Evolutionary conservation across 35 echinoderm and acorn worm species (phyloP), one percentile per base, ranked within the genome.

Genomic region (Heliocidaris tuberculata): DNA sequence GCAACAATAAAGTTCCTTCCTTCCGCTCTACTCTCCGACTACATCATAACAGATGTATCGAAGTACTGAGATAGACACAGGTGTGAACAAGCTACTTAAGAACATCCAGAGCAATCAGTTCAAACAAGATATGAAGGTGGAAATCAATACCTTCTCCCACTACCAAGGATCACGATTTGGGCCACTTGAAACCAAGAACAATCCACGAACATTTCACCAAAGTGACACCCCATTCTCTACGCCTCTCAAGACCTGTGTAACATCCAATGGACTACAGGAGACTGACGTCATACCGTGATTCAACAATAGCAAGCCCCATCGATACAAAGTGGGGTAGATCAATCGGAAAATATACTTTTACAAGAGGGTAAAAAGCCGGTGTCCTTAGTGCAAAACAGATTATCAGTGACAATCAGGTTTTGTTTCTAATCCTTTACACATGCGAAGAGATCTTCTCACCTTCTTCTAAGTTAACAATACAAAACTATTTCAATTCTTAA

Each of bases 341-440:
- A 78, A 78, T 78, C 27, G 65, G 65, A 78, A 78, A 78, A 78
- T 78, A 78, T 78, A 78, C 65, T 78, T 78, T 78, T n/a, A 78
- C 21, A 78, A n/a, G 65, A 27, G 65, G 65, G 15, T 78, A 24
- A n/a, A 78, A 78, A 78, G 65, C 65, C 65, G 6, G 65, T 78
- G 65, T 78, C 65, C 65, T 78, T 24, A 78, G 65, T n/a, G 19
- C 65, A 7, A n/a, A 78, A 78, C 65, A n/a, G 65, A 78, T 78
- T 24, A n/a, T 27, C 4, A 78, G 4, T 8, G 21, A 78, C 17
- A 24, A 78, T 27, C 17, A 19, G 65, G 65, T n/a, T 78, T 78
- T 78, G 27, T 78, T 78, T 78, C 65, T 78, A 78, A 78, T 78
- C 65, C 27, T 78, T 17, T 19, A n/a, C 27, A 21, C 19, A 78